phyloP scores from a whole-genome alignment of 1,140 invertebrate species.

The Zaprionus capensis region DNA sequence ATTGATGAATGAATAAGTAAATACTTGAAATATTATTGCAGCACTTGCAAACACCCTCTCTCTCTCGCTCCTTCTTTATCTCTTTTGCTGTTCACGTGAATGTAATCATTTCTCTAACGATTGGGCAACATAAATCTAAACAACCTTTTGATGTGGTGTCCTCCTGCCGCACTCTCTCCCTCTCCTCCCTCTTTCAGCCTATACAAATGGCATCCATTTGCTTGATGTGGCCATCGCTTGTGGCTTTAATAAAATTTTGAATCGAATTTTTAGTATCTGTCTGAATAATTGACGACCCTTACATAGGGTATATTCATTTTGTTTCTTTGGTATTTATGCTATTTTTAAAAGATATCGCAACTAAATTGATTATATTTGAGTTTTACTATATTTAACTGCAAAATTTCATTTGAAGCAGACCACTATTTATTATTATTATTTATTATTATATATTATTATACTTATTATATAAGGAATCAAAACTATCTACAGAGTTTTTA shows the following conservation, averaged over 20 bases:
- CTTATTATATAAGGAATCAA: background rate
- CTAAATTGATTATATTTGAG: background rate
- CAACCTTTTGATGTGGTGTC: conserved; percentile 38
- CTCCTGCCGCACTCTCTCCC: background rate
- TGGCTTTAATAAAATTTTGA: conserved; percentile 55
- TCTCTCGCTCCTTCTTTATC: background rate
- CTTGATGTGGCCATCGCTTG: conserved; percentile 32
- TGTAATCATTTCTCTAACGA: conserved; percentile 37
- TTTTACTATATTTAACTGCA: background rate
- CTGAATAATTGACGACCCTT: conserved; percentile 20
- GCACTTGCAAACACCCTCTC: conserved; percentile 29
- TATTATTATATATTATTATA: too few species aligned
- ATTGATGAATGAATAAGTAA: conserved; percentile 39
- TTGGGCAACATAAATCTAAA: conserved; percentile 45
- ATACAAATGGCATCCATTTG: conserved; percentile 22
- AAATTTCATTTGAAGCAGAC: background rate
- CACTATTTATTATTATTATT: too few species aligned
- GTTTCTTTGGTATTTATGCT: background rate
- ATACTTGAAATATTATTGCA: conserved; percentile 41
- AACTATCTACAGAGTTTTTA: background rate
- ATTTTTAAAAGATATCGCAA: background rate
- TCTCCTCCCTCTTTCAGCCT: background rate
- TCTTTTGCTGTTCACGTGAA: background rate
- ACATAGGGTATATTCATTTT: background rate
- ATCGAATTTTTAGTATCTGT: conserved; percentile 29